Percentiles rank a stretch among this genome's conserved stretches.
These are phyloP conservation scores for Platyscapa corneri DNA, from an alignment of 1,140 invertebrate species.

Conservation along the genomic window DNA sequence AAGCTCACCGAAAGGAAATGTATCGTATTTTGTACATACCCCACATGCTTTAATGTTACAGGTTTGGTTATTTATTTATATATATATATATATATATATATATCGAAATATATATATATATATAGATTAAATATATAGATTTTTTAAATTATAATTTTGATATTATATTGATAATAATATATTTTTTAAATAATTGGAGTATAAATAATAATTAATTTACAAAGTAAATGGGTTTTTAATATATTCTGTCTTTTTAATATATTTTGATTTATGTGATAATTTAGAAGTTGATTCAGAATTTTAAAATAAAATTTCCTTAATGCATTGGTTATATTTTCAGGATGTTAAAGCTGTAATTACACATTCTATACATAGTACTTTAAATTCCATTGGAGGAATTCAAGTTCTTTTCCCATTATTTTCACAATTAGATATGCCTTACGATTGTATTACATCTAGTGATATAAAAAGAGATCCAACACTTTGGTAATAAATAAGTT, in stretches of 20 bases:
- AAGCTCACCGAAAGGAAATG: conserved; percentile 96
- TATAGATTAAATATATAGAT: too few relatives aligned
- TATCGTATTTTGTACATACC: conserved; percentile 98
- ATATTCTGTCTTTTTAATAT: too few relatives aligned
- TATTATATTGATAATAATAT: too few relatives aligned
- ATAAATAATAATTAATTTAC: too few relatives aligned
- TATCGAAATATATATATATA: too few relatives aligned
- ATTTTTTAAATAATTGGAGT: too few relatives aligned
- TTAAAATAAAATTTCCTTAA: too few relatives aligned
- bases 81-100: too few relatives aligned
- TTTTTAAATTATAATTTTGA: too few relatives aligned
- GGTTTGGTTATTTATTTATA: conserved; percentile 75
- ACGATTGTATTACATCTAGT: conserved; percentile 82
- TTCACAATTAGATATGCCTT: conserved; percentile 95
- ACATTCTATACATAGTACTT: conserved; percentile 98
- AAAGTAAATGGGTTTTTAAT: too few relatives aligned
- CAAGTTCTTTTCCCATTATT: conserved; percentile 99
- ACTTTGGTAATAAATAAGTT: conserved; percentile 81
- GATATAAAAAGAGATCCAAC: conserved; percentile 90
- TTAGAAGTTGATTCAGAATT: too few relatives aligned
- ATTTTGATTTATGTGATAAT: too few relatives aligned
- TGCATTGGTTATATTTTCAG: conserved; percentile 77
- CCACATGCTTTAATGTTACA: conserved; percentile 98
- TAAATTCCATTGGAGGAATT: conserved; percentile 99
- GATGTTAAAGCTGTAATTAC: conserved; percentile 99